Conservation (phyloP, 2,113 vertebrate genomes). For the Ploceus nigricollis region DNA sequence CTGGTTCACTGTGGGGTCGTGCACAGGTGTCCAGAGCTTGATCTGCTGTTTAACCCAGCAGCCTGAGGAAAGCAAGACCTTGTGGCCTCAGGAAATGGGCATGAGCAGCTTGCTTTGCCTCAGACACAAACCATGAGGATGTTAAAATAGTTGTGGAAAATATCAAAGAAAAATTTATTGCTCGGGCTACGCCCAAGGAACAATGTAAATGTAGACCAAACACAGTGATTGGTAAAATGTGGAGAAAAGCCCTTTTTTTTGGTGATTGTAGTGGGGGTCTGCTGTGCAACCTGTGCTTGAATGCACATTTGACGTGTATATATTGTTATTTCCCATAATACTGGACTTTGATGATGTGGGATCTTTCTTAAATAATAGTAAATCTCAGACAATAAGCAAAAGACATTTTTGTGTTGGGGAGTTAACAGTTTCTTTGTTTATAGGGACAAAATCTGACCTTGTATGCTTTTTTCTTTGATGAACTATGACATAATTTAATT, state of each 20-base stretch:
- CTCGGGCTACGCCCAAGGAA: neutral
- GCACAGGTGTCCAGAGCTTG: neutral
- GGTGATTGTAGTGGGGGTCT: neutral
- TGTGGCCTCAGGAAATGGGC: neutral
- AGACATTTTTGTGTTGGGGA: neutral
- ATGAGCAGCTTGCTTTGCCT: neutral
- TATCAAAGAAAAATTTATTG: neutral
- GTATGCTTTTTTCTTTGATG: neutral
- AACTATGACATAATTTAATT: neutral
- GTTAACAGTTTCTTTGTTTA: neutral
- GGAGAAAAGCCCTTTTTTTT: neutral
- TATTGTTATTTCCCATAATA: neutral
- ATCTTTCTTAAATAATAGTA: neutral
- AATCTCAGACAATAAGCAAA: neutral
- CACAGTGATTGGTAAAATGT: neutral
- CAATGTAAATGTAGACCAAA: neutral
- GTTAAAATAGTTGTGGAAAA: neutral
- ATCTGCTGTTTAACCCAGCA: neutral
- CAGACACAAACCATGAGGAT: accelerated
- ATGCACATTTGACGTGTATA: neutral
- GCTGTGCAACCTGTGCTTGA: neutral
- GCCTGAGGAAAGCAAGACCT: neutral
- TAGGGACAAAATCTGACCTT: neutral
- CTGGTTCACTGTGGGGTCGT: neutral
- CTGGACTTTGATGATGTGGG: neutral